Conservation (phyloP, 2,797 vertebrate species). For the Gobionotothen gibberifrons region DNA sequence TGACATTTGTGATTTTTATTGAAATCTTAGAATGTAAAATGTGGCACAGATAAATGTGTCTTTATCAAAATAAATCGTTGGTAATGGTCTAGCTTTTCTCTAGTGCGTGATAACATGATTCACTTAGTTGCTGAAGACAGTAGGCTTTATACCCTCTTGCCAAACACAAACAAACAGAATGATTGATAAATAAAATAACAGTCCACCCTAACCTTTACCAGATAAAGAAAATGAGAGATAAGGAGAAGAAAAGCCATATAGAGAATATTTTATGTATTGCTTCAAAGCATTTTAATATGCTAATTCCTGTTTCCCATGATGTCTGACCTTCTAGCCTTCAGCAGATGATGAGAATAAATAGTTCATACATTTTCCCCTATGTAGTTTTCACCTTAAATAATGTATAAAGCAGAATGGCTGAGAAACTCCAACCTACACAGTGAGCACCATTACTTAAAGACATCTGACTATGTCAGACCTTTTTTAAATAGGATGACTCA, state of each 20-base stretch:
- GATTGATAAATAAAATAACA: neutral
- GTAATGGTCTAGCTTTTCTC: no score
- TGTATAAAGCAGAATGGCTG: slow-evolving; percentile 62
- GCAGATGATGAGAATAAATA: slow-evolving; percentile 70
- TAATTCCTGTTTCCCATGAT: slow-evolving; percentile 72
- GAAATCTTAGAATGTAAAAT: neutral
- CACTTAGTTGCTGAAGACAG: no score
- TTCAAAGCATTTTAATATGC: slow-evolving; percentile 75
- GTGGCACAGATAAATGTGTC: neutral
- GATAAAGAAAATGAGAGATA: slow-evolving; percentile 20
- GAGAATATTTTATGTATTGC: slow-evolving; percentile 77
- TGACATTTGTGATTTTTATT: neutral
- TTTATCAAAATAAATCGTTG: neutral
- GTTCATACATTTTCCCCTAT: slow-evolving; percentile 65
- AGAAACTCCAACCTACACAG: slow-evolving; percentile 38
- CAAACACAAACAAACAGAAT: neutral
- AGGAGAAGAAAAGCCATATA: slow-evolving; percentile 25
- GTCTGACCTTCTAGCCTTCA: slow-evolving; percentile 71
- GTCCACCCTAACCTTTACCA: slow-evolving; percentile 3
- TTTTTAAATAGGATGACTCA: slow-evolving; percentile 5
- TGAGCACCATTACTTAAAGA: slow-evolving; percentile 8
- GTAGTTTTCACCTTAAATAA: slow-evolving; percentile 69
- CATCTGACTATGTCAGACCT: neutral
- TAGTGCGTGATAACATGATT: no score
- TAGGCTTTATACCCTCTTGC: no score